Conservation (phyloP, 64 coral and sea anemone species). For the Montipora cactus region DNA sequence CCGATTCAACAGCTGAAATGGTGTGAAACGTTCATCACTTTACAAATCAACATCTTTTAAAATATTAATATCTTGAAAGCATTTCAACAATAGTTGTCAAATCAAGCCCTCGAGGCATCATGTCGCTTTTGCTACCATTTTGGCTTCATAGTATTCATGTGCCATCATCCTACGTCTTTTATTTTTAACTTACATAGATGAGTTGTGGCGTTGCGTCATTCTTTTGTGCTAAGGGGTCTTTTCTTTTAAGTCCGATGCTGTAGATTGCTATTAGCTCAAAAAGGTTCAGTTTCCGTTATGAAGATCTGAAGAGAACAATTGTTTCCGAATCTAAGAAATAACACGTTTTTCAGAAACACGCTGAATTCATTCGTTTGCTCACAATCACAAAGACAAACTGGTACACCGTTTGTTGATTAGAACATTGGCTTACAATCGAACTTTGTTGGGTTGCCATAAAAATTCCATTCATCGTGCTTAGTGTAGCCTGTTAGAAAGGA, state of each 20-base stretch:
- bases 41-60: slow-evolving; percentile 64
- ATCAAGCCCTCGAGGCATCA: slow-evolving; percentile 38
- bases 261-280: slow-evolving; percentile 32
- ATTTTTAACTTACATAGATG: background rate
- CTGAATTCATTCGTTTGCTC: background rate
- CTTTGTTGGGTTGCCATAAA: too few relatives aligned
- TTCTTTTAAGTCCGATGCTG: background rate
- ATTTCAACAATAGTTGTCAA: slow-evolving; percentile 60
- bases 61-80: slow-evolving; percentile 63
- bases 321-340: slow-evolving; percentile 32
- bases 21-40: slow-evolving; percentile 32
- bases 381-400: background rate
- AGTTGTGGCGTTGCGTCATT: background rate
- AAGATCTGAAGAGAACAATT: slow-evolving; percentile 44
- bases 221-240: too few relatives aligned
- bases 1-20: slow-evolving; percentile 19
- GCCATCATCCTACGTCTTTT: background rate
- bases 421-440: background rate
- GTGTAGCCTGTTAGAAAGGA: background rate
- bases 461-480: background rate
- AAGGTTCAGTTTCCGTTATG: slow-evolving; percentile 18
- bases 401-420: background rate
- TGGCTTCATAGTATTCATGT: slow-evolving; percentile 34
- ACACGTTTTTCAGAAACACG: slow-evolving; percentile 25
- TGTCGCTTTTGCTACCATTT: slow-evolving; percentile 16